Conservation (phyloP, 1,140 invertebrate species). For the Platyscapa corneri region DNA sequence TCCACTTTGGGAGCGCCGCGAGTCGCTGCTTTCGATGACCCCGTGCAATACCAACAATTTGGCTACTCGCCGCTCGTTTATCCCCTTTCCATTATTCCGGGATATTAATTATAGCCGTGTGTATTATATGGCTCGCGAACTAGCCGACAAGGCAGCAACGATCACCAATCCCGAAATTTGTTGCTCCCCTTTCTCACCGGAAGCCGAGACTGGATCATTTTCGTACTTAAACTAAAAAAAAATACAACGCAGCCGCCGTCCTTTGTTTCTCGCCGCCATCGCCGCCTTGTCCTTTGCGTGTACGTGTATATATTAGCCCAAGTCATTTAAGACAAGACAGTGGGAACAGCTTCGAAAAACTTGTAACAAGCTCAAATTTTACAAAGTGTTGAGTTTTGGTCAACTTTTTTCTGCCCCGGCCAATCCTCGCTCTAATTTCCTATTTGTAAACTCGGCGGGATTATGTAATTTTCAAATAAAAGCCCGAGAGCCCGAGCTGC, state of each 20-base stretch:
- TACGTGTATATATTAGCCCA: constrained; percentile 10
- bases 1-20: constrained; percentile 16
- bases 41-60: constrained; percentile 31
- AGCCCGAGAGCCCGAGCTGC: background rate
- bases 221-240: constrained; percentile 23
- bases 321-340: background rate
- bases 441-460: background rate
- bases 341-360: constrained; percentile 7
- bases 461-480: background rate
- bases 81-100: constrained; percentile 45
- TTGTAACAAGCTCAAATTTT: constrained; percentile 16
- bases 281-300: constrained; percentile 43
- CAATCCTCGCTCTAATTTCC: background rate
- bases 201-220: constrained; percentile 27
- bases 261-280: constrained; percentile 43
- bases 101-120: constrained; percentile 18
- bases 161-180: constrained; percentile 16
- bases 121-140: background rate
- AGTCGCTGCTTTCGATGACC: background rate
- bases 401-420: background rate
- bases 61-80: constrained; percentile 28
- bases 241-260: constrained; percentile 22
- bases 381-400: constrained; percentile 12
- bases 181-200: constrained; percentile 31
- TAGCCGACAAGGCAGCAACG: background rate